These are phyloP conservation scores for Gopherus flavomarginatus DNA, from an alignment of 2,113 vertebrate species.

Conservation along the genomic window DNA sequence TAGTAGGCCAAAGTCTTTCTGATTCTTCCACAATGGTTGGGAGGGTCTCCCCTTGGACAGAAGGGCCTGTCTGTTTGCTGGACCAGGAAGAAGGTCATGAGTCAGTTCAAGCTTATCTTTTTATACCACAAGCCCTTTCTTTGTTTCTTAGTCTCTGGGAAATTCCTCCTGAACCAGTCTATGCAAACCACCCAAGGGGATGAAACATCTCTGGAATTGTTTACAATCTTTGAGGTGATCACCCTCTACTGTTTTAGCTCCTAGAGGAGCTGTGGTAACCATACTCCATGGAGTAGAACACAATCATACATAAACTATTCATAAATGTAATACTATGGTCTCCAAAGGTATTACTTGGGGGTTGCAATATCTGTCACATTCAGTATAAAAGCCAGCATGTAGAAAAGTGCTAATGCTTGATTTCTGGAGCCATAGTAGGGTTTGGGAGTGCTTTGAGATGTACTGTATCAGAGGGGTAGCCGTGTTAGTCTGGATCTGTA, in stretches of 20 bases:
- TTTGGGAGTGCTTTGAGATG: background rate
- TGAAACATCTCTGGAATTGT: background rate
- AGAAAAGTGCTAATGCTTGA: background rate
- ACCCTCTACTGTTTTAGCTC: background rate
- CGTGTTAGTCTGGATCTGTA: too few species aligned
- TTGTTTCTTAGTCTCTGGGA: background rate
- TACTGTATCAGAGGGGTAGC: too few species aligned
- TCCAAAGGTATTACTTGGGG: background rate
- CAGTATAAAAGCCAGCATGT: background rate
- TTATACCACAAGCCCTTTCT: background rate
- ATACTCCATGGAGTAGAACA: background rate
- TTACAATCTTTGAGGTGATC: background rate
- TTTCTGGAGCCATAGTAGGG: background rate
- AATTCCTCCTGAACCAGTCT: background rate
- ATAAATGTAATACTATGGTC: background rate
- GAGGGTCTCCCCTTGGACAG: background rate
- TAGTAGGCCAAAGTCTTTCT: background rate
- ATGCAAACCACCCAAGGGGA: background rate
- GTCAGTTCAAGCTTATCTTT: background rate
- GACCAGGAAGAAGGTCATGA: background rate
- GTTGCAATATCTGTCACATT: background rate
- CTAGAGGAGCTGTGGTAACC: background rate
- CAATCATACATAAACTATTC: background rate
- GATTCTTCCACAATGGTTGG: background rate
- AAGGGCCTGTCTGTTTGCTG: background rate